These are phyloP conservation scores for Stichopus chloronotus DNA, from an alignment of 35 echinoderm and acorn worm genomes.

Conservation along the genomic window DNA sequence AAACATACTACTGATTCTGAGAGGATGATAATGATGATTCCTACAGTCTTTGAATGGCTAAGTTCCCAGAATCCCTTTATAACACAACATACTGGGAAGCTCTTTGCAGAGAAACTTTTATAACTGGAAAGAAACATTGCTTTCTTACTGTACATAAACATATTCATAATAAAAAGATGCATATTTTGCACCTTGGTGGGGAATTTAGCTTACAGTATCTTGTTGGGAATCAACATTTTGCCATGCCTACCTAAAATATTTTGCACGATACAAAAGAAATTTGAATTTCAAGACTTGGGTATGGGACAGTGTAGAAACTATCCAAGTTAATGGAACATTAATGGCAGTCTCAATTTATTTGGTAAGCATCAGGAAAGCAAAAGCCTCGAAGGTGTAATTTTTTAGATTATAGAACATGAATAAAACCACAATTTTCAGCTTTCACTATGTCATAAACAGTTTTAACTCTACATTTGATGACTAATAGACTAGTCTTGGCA, in stretches of 20 bases:
- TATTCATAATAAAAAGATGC: not conserved
- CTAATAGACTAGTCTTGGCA: not conserved
- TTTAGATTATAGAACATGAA: not conserved
- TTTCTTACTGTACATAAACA: not conserved
- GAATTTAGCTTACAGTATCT: not conserved
- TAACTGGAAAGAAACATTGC: not conserved
- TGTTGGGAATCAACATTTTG: not conserved
- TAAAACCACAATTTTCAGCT: not conserved
- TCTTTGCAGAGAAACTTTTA: not conserved
- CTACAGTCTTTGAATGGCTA: not conserved
- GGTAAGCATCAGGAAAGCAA: not conserved
- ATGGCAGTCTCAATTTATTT: not conserved
- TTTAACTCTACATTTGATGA: not conserved
- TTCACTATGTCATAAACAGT: constrained; percentile 9
- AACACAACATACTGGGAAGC: not conserved
- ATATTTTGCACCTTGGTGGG: not conserved
- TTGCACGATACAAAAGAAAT: not conserved
- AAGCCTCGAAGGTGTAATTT: not conserved
- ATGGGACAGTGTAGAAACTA: not conserved
- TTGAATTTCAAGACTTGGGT: not conserved
- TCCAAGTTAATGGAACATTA: not conserved
- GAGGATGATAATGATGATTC: not conserved
- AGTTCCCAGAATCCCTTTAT: not conserved
- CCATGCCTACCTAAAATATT: not conserved
- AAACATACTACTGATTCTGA: not conserved